Evolutionary conservation across 2,888 invertebrate genomes (phyloP).

Genomic region (Fragum whitleyi): DNA sequence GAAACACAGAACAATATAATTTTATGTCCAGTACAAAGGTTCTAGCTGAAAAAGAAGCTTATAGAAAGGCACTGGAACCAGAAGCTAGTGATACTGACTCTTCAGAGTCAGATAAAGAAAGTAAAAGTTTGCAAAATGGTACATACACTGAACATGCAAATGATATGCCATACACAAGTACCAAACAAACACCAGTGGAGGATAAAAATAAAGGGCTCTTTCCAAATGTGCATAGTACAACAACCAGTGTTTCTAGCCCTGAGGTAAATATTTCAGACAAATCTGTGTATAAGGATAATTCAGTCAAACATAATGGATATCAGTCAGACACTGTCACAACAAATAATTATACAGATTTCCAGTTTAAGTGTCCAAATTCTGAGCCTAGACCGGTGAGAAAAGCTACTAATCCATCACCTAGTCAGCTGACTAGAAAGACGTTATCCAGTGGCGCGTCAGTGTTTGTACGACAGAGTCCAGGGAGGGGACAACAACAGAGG

Average conservation of each 20-base stretch:
- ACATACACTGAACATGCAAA: background rate
- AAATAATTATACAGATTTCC: background rate
- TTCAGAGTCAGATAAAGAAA: background rate
- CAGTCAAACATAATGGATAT: background rate
- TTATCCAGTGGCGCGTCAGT: constrained; percentile 67
- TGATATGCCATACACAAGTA: background rate
- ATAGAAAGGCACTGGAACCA: background rate
- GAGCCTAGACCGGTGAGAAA: constrained; percentile 3
- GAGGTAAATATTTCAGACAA: background rate
- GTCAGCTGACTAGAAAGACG: constrained; percentile 33
- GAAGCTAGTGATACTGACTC: background rate
- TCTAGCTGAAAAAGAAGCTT: constrained; percentile 26
- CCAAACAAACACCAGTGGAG: background rate
- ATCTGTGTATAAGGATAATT: background rate
- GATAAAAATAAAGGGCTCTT: background rate
- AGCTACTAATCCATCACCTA: background rate
- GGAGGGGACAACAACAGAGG: constrained; percentile 20
- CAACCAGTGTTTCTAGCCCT: too few species aligned
- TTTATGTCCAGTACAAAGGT: constrained; percentile 46
- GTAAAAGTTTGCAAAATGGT: background rate
- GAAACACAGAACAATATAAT: constrained; percentile 57
- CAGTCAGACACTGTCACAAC: constrained; percentile 12
- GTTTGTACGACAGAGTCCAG: constrained; percentile 52
- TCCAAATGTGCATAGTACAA: background rate
- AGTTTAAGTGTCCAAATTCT: constrained; percentile 18